Percentiles rank a stretch among this genome's conserved stretches.
phyloP scores from a whole-genome alignment of 2,888 invertebrate genomes.

The Eupelmus urozonus region DNA sequence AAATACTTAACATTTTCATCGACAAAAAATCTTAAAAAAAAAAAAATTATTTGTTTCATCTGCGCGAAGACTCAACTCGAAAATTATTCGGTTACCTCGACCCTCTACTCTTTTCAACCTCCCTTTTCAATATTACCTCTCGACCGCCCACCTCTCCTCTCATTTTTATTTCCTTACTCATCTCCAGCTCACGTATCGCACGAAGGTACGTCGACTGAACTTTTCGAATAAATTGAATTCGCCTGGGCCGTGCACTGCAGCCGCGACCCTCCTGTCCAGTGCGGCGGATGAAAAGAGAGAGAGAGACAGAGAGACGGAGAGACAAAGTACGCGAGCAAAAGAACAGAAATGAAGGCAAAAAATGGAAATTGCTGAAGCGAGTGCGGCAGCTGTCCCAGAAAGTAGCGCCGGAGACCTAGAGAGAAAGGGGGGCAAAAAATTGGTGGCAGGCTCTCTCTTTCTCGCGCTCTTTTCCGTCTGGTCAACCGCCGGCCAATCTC shows the following conservation, averaged over 20 bases:
- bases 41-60: too few species aligned
- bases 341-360: background rate
- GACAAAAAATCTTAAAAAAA: too few species aligned
- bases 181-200: background rate
- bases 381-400: conserved; percentile 9
- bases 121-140: background rate
- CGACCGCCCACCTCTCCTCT: background rate
- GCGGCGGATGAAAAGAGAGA: background rate
- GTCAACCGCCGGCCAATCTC: conserved; percentile 29
- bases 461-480: background rate
- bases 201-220: background rate
- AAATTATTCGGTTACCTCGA: too few species aligned
- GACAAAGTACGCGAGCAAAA: background rate
- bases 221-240: conserved; percentile 13
- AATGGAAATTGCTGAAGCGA: conserved; percentile 28
- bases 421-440: background rate
- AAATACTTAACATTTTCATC: too few species aligned
- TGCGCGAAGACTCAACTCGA: too few species aligned
- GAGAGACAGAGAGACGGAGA: background rate
- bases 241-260: too few species aligned
- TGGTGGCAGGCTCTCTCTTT: background rate
- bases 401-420: background rate
- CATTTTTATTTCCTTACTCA: background rate
- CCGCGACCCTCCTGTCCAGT: too few species aligned
- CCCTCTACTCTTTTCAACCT: too few species aligned